Evolutionary conservation across 2,888 invertebrate species (phyloP), one percentile per base, ranked within the genome.

Genomic region (Branchipolynoe longqiensis): DNA sequence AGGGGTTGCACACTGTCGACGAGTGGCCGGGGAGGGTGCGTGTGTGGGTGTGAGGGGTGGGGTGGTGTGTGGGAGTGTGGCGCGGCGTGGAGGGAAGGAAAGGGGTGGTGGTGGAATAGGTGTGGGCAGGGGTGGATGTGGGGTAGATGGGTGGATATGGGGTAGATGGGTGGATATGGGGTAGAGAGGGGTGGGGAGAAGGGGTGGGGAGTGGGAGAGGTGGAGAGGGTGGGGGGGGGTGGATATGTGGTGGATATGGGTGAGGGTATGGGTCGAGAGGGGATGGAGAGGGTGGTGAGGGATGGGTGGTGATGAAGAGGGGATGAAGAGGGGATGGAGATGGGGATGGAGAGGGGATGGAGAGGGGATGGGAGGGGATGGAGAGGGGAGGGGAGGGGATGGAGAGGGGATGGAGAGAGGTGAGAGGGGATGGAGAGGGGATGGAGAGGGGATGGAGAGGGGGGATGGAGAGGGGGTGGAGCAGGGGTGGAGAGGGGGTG

Each of bases 1-100:
- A 78, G 0, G 78, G 78, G 31, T 78, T 78, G 41, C 78, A 78
- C 25, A 25, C 78, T 78, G 69, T 38, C n/a, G 22, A 31, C 28
- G 62, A 14, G 62, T 14, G 31, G 8, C 1, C 25, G 14, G 4
- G 62, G 62, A n/a, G 62, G 28, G 31, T 62, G 14, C 4, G 58
- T 8, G 62, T 25, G 62, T 62, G 12, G 62, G 62, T 59, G 12
- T 59, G 59, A n/a, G 25, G 12, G 59, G n/a, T n/a, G 59, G 14
- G 62, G 4, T 28, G 18, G 62, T 56, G 56, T 56, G 56, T 56
- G 3, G 56, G 56, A 56, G n/a, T n/a, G n/a, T n/a, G 48, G 8
- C 48, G 18, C 48, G 18, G 48, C 8, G 8, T 48, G 48, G 8
- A 12, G 48, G 8, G 48, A 48, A 48, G 48, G 48, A 48, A 48